These are phyloP conservation scores for Dolichomitus sp. DNA, from an alignment of 2,888 invertebrate genomes.

Conservation along the genomic window DNA sequence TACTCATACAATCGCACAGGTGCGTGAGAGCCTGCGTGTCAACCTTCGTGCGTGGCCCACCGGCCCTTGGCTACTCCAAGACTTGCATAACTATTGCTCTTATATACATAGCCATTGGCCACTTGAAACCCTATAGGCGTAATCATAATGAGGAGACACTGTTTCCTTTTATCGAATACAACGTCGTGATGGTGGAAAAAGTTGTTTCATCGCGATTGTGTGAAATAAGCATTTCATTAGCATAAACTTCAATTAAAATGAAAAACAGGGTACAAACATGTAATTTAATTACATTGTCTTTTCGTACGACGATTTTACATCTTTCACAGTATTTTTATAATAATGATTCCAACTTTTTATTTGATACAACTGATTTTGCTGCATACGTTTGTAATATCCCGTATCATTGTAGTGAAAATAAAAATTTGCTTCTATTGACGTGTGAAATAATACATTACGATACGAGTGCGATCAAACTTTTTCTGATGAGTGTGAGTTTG, in stretches of 20 bases:
- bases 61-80: conserved; percentile 31
- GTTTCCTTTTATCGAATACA: not conserved
- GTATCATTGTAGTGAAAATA: no score
- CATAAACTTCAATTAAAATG: not conserved
- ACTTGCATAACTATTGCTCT: conserved; percentile 5
- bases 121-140: not conserved
- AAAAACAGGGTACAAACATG: not conserved
- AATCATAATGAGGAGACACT: not conserved
- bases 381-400: no score
- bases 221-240: not conserved
- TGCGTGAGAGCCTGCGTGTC: conserved; percentile 73
- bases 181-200: not conserved
- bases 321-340: no score
- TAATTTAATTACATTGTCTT: not conserved
- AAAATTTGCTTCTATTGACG: no score
- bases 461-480: no score
- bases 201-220: not conserved
- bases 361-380: no score
- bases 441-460: no score
- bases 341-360: no score
- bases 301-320: no score
- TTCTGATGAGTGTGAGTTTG: no score
- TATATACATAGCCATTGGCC: conserved; percentile 1
- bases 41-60: conserved; percentile 62
- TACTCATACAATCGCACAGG: conserved; percentile 47